A percentile compares a stretch with the other conserved stretches of the same genome.
Evolutionary conservation across 2,113 vertebrate genomes (phyloP).

Genomic region (Xenotilapia leptura): DNA sequence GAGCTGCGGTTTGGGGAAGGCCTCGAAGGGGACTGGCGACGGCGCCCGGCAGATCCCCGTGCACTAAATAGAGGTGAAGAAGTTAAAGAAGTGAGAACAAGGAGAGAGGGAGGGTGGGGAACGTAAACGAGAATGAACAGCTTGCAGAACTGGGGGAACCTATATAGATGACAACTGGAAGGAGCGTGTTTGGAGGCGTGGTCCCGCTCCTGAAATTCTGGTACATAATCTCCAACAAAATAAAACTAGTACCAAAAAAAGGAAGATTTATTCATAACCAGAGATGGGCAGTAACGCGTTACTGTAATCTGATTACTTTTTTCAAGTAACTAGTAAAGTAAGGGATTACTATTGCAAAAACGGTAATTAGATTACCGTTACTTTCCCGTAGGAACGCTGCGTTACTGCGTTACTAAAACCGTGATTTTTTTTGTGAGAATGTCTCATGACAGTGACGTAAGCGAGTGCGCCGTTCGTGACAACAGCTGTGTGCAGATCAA

Average conservation of each 20-base stretch:
- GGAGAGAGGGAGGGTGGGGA: accelerated
- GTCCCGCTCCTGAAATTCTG: background rate
- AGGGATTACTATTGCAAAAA: too few species aligned
- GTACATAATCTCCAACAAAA: background rate
- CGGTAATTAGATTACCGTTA: too few species aligned
- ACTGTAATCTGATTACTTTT: too few species aligned
- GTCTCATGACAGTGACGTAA: too few species aligned
- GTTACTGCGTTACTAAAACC: too few species aligned
- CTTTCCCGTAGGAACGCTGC: too few species aligned
- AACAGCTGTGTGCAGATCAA: too few species aligned
- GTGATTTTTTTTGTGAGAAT: too few species aligned
- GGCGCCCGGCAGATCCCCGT: accelerated
- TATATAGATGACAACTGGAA: background rate
- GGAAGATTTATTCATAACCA: too few species aligned
- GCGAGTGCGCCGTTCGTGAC: too few species aligned
- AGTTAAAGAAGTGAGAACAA: background rate
- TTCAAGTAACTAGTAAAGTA: too few species aligned
- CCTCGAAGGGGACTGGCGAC: background rate
- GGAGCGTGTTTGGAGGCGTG: accelerated
- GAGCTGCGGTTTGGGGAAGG: background rate
- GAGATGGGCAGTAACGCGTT: too few species aligned
- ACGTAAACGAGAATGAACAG: accelerated
- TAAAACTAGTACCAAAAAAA: background rate
- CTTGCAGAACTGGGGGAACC: background rate
- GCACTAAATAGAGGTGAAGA: background rate